These are phyloP conservation scores for Sthenelais limicola DNA, from an alignment of 2,888 invertebrate genomes.

Conservation along the genomic window DNA sequence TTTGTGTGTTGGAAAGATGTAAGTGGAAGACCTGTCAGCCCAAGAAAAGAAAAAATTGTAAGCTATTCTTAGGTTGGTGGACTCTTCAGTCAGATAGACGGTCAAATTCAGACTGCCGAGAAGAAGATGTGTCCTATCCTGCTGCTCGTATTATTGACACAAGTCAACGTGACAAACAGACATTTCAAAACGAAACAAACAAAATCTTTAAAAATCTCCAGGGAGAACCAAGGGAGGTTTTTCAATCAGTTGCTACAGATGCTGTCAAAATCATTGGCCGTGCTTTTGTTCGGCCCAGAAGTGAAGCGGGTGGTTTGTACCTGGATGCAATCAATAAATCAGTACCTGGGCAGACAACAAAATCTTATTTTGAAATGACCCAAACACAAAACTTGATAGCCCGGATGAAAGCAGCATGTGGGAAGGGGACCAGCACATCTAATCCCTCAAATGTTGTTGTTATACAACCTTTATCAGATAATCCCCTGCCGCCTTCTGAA, in stretches of 20 bases:
- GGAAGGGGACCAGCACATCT: neutral
- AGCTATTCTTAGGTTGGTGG: neutral
- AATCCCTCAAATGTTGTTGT: constrained; percentile 2
- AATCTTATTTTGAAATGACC: neutral
- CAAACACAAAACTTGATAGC: neutral
- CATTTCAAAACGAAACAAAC: constrained; percentile 11
- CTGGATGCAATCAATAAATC: constrained; percentile 5
- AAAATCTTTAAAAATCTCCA: neutral
- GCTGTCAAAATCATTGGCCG: neutral
- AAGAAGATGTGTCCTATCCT: constrained; percentile 26
- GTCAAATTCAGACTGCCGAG: neutral
- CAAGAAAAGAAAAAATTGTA: neutral
- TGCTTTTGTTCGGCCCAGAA: constrained; percentile 2
- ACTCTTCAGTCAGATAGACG: constrained; percentile 1
- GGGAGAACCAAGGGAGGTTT: neutral
- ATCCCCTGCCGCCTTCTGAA: neutral
- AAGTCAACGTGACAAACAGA: constrained; percentile 16
- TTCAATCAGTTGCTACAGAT: neutral
- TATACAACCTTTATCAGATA: neutral
- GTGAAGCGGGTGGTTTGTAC: neutral
- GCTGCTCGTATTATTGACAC: constrained; percentile 29
- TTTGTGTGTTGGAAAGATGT: constrained; percentile 14
- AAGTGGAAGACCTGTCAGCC: neutral
- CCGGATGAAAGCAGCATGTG: neutral
- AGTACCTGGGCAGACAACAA: neutral